Base-by-base conservation (phyloP, 1,140 invertebrate species). In the Vanessa tameamea region DNA sequence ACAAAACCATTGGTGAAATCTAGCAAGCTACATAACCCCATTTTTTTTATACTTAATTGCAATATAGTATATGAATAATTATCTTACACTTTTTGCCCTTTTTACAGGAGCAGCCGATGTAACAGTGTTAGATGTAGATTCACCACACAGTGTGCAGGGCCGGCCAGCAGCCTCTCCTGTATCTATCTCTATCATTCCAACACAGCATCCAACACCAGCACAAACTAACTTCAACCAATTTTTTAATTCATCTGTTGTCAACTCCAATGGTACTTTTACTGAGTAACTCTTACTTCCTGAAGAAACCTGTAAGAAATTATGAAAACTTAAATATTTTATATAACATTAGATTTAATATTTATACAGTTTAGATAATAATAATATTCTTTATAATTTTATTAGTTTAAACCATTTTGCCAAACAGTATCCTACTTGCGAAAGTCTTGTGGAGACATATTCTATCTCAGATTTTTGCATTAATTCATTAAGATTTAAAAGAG, bases 221-320 rank as follows among this genome's bases (percentile, higher is more conserved):
- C 91, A 90, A 0, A 93, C 75, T 48, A 85, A 71, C 76, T 93
- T 93, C 15, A 93, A 78, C 92, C 92, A 93, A 70, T 87, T 89
- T 55, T 91, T 92, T 31, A 92, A 77, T 61, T 92, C 89, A 13
- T 91, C 90, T 37, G 76, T 82, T 64, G 87, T 84, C 59, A 93
- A 78, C 47, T 93, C 87, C 71, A 88, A 78, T 16, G 92, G 92
- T 50, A 93, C 88, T 87, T 93, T 93, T 5, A 93, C 88, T 55
- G 89, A 79, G 66, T 90, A 90, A 67, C 80, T 92, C 75, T 92
- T 92, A 57, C 71, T 87, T 51, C 87, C 89, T 63, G 88, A 77
- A 64, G 87, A 83, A 26, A 93, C 87, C 92, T 93, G 79, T 90
- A 90, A 74, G 23, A 77, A 68, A 14, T 43, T 43, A 43, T 43